Evolutionary conservation across 2,797 vertebrate species (phyloP).

Genomic region (Diglossa cyanea): DNA sequence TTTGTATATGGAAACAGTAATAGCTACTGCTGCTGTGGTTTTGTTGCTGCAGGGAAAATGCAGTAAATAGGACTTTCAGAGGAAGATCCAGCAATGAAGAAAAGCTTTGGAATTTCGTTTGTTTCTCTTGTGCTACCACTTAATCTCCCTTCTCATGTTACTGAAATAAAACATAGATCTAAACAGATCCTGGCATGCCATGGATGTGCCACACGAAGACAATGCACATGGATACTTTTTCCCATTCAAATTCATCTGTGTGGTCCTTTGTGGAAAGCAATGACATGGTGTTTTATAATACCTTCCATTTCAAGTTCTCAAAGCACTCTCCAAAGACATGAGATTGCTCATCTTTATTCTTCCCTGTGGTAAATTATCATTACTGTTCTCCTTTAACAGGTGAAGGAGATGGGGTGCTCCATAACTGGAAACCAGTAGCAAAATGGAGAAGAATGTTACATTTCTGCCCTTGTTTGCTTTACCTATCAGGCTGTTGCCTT

Average conservation of each 20-base stretch:
- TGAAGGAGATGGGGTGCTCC: neutral
- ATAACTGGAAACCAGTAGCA: neutral
- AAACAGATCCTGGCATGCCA: neutral
- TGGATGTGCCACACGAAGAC: neutral
- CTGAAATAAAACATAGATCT: neutral
- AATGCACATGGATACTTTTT: neutral
- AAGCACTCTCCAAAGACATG: neutral
- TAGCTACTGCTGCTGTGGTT: constrained; percentile 32
- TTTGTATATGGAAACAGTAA: constrained; percentile 46
- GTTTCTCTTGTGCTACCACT: neutral
- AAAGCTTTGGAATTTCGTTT: constrained; percentile 27
- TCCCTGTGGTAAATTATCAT: neutral
- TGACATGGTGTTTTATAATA: neutral
- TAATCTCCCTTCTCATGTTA: neutral
- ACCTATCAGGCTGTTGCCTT: neutral
- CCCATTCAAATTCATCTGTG: neutral
- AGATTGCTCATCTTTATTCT: neutral
- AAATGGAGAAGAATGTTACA: neutral
- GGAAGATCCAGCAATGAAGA: neutral
- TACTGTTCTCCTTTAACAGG: neutral
- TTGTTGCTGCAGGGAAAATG: constrained; percentile 44
- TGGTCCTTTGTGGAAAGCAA: neutral
- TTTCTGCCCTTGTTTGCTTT: neutral
- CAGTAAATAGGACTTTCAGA: constrained; percentile 32
- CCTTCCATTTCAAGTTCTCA: neutral